These are phyloP conservation scores for Hapalemur alaotrensis DNA, from an alignment of 2,797 vertebrate genomes.

Conservation along the genomic window DNA sequence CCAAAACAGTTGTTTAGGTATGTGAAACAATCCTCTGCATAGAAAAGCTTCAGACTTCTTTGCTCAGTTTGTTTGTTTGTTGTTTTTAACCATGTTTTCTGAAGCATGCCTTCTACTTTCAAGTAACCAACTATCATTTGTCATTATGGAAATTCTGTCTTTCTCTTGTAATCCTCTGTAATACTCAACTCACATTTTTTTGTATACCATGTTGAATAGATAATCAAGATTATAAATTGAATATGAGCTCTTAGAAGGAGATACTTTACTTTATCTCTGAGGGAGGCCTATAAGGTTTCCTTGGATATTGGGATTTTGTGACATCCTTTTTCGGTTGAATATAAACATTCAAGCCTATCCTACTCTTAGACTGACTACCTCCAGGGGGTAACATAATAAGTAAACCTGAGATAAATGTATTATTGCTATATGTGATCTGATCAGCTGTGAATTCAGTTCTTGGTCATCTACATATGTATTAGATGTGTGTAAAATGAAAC, in stretches of 20 bases:
- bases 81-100: background rate
- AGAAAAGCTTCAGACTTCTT: background rate
- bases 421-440: background rate
- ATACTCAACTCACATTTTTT: background rate
- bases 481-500: constrained; percentile 34
- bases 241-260: background rate
- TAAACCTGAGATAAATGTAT: background rate
- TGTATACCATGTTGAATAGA: background rate
- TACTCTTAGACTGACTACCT: background rate
- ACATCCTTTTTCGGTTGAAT: background rate
- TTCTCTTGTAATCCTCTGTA: background rate
- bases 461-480: background rate
- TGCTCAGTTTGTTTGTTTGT: background rate
- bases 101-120: background rate
- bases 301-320: background rate
- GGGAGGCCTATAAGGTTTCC: background rate
- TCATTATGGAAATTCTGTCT: background rate
- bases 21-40: background rate
- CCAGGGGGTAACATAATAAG: background rate
- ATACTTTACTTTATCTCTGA: background rate
- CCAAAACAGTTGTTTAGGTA: background rate
- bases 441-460: constrained; percentile 2
- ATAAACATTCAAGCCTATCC: background rate
- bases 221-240: background rate
- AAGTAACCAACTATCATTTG: background rate